Evolutionary conservation across 2,113 vertebrate species (phyloP).

Genomic region (Fukomys damarensis): DNA sequence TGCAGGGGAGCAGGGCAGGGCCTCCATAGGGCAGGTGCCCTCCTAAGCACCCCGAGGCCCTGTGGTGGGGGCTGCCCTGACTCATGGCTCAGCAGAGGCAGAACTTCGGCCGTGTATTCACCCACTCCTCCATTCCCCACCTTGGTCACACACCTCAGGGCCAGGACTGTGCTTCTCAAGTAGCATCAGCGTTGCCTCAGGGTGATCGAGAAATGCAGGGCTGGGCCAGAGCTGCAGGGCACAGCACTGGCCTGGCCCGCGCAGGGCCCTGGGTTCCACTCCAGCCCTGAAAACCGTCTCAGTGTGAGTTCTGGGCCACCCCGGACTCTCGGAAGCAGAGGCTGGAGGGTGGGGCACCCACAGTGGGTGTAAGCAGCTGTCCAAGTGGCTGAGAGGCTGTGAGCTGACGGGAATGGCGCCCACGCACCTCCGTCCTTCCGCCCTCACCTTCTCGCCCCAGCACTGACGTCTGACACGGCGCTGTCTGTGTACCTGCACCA

Average conservation of each 20-base stretch:
- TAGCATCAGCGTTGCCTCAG: background rate
- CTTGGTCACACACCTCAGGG: background rate
- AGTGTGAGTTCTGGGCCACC: background rate
- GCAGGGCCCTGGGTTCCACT: background rate
- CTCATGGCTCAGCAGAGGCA: background rate
- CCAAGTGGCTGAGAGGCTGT: background rate
- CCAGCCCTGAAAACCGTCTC: background rate
- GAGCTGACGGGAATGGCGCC: background rate
- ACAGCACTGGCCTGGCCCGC: background rate
- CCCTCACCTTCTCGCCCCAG: background rate
- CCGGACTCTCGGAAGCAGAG: background rate
- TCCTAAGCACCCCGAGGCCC: background rate
- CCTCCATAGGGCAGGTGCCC: background rate
- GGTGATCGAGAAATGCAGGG: background rate
- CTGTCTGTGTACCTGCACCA: background rate
- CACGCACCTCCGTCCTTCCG: accelerated
- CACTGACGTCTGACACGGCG: background rate
- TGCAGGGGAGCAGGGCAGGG: background rate
- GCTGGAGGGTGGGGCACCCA: accelerated
- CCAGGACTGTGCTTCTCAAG: background rate
- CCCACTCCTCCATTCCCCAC: background rate
- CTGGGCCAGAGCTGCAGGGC: no score
- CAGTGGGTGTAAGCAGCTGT: background rate
- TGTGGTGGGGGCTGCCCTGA: background rate
- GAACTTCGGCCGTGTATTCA: background rate